A percentile compares a stretch with the other conserved stretches of the same genome.
phyloP scores from a whole-genome alignment of 2,888 invertebrate genomes.

The Spilarctia lutea region DNA sequence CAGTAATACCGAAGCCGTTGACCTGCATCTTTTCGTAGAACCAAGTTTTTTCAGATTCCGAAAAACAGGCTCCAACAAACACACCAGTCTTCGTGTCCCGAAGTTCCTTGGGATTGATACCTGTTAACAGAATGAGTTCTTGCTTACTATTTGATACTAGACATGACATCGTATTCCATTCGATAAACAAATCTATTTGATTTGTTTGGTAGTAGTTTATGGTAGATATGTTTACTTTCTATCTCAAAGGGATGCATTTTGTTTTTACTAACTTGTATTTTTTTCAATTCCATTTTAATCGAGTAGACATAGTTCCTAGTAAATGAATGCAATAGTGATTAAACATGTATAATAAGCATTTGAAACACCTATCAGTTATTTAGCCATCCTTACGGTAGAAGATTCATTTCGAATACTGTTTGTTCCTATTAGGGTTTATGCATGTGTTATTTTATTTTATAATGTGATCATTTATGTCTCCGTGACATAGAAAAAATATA shows the following conservation, averaged over 20 bases:
- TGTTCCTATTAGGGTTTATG: too few relatives aligned
- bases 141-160: not conserved
- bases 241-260: not conserved
- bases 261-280: not conserved
- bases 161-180: not conserved
- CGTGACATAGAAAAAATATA: too few relatives aligned
- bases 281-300: too few relatives aligned
- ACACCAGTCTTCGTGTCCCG: constrained; percentile 92
- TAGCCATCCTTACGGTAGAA: not conserved
- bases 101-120: constrained; percentile 89
- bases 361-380: not conserved
- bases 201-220: not conserved
- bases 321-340: too few relatives aligned
- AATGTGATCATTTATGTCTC: too few relatives aligned
- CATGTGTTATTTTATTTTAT: too few relatives aligned
- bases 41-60: constrained; percentile 92
- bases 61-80: constrained; percentile 92
- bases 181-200: not conserved
- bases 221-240: not conserved
- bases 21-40: constrained; percentile 89
- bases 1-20: constrained; percentile 85
- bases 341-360: not conserved
- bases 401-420: not conserved
- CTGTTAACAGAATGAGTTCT: constrained; percentile 60
- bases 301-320: too few relatives aligned